Conservation (phyloP, 1,140 invertebrate genomes). For the Pseudoatta argentina region DNA sequence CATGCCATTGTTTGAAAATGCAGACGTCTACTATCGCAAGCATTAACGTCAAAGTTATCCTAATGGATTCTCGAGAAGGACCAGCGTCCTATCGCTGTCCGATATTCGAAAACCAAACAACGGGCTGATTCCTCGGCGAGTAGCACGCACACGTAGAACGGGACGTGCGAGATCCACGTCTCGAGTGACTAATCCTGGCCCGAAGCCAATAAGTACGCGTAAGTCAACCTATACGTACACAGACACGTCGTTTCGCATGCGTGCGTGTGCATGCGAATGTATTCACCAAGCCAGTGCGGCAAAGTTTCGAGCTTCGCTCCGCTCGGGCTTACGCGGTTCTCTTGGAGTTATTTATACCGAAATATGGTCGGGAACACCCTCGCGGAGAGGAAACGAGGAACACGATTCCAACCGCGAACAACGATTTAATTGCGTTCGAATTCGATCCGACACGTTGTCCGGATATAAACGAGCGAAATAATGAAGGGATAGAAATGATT, state of each 20-base stretch:
- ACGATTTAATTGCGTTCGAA: constrained; percentile 38
- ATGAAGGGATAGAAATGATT: neutral
- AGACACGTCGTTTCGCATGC: neutral
- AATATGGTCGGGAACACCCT: constrained; percentile 57
- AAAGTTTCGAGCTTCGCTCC: constrained; percentile 49
- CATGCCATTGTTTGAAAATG: neutral
- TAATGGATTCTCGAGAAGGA: neutral
- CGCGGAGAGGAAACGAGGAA: constrained; percentile 17
- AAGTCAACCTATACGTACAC: constrained; percentile 37
- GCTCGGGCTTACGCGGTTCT: constrained; percentile 51
- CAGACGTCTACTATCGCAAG: neutral
- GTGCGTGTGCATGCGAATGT: neutral
- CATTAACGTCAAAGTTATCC: neutral
- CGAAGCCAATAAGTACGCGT: constrained; percentile 51
- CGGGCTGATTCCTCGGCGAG: constrained; percentile 57
- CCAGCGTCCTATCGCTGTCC: neutral
- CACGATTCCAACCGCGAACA: constrained; percentile 16
- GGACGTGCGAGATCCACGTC: constrained; percentile 54
- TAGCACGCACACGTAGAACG: constrained; percentile 49
- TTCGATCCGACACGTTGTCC: constrained; percentile 2
- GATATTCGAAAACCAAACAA: constrained; percentile 72
- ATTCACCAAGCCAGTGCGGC: neutral
- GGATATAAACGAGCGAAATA: neutral
- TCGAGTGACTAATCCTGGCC: constrained; percentile 75
- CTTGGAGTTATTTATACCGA: constrained; percentile 75